phyloP scores from a whole-genome alignment of 2,888 invertebrate species.

The Thera obeliscata region DNA sequence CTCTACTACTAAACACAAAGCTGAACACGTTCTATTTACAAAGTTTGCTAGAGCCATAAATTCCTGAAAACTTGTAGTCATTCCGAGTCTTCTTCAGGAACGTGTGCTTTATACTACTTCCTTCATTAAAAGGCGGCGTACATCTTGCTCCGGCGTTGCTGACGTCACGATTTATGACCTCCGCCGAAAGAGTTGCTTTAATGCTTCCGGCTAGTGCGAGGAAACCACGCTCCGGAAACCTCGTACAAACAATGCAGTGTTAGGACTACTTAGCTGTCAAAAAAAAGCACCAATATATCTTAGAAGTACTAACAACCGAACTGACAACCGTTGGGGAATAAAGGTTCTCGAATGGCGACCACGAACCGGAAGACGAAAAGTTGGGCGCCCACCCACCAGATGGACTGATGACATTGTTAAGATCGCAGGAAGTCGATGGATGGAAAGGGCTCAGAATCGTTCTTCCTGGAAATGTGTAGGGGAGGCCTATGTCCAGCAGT shows the following conservation, averaged over 20 bases:
- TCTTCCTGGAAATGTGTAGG: too few relatives aligned
- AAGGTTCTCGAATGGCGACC: too few relatives aligned
- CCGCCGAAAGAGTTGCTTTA: conserved; percentile 21
- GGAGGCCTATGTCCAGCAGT: too few relatives aligned
- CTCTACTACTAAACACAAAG: neutral
- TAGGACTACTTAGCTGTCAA: too few relatives aligned
- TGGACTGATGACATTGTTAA: too few relatives aligned
- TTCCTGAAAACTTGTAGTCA: neutral
- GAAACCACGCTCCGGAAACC: neutral
- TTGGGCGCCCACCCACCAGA: too few relatives aligned
- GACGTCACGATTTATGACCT: conserved; percentile 28
- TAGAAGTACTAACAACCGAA: too few relatives aligned
- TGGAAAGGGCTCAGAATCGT: too few relatives aligned
- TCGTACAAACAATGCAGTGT: neutral
- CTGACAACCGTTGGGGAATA: too few relatives aligned
- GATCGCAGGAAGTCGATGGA: too few relatives aligned
- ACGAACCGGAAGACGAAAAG: too few relatives aligned
- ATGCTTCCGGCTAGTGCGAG: conserved; percentile 8
- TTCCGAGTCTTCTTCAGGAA: conserved; percentile 6
- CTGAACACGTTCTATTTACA: neutral
- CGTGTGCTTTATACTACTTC: conserved; percentile 14
- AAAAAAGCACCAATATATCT: too few relatives aligned
- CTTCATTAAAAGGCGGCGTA: conserved; percentile 27
- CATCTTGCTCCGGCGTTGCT: conserved; percentile 23
- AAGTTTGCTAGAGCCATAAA: neutral